phyloP scores from a whole-genome alignment of 92 coral and sea anemone species.

The Virgularia gustaviana region DNA sequence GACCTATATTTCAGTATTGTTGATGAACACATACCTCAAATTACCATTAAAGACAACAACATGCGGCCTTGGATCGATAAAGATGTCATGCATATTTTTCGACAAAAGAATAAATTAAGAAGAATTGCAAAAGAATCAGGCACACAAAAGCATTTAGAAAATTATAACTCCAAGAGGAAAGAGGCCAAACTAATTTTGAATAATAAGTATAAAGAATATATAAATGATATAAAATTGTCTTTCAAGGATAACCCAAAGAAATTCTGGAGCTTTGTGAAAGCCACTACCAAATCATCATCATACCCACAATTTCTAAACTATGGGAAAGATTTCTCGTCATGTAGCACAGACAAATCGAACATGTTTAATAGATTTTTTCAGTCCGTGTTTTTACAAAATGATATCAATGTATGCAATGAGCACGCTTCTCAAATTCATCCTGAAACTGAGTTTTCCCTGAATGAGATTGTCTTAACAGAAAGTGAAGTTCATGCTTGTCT shows the following conservation, averaged over 20 bases:
- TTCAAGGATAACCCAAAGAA: constrained; percentile 15
- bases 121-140: constrained; percentile 23
- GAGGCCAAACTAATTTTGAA: constrained; percentile 22
- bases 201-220: constrained; percentile 12
- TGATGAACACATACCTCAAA: neutral
- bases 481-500: constrained; percentile 8
- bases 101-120: constrained; percentile 1
- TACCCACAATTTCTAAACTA: neutral
- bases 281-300: neutral
- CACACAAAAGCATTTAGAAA: constrained; percentile 11
- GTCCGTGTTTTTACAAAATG: constrained; percentile 3
- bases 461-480: constrained; percentile 4
- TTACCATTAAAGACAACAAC: neutral
- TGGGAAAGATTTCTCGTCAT: neutral
- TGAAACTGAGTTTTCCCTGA: neutral
- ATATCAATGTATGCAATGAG: neutral
- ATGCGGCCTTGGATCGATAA: constrained; percentile 21
- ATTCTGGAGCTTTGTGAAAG: constrained; percentile 3
- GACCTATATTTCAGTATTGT: constrained; percentile 12
- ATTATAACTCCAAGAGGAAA: constrained; percentile 21
- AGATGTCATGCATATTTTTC: constrained; percentile 17
- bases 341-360: constrained; percentile 2
- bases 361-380: constrained; percentile 6
- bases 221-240: constrained; percentile 20
- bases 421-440: neutral